Evolutionary conservation across 2,888 invertebrate species (phyloP).

Genomic region (Cabera pusaria): DNA sequence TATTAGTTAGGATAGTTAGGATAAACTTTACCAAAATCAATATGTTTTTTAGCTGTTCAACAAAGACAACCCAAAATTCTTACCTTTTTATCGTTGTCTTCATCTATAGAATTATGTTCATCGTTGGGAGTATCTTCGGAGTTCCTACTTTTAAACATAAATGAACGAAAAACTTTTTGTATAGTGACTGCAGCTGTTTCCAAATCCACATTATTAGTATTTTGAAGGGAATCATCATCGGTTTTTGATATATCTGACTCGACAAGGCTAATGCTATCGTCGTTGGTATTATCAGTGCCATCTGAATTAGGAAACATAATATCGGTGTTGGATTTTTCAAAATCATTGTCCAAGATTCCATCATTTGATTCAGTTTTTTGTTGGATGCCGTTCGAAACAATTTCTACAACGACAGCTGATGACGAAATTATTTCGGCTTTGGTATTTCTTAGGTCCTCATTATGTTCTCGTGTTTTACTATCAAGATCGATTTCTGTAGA

Average conservation of each 20-base stretch:
- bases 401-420: too few relatives aligned
- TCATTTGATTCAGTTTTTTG: background rate
- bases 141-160: slow-evolving; percentile 72
- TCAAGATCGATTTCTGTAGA: slow-evolving; percentile 14
- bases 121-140: slow-evolving; percentile 64
- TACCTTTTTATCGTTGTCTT: slow-evolving; percentile 53
- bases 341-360: background rate
- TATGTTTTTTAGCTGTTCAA: too few relatives aligned
- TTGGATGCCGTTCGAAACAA: background rate
- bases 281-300: slow-evolving; percentile 27
- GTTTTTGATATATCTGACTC: slow-evolving; percentile 27
- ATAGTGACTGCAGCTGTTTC: slow-evolving; percentile 82
- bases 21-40: too few relatives aligned
- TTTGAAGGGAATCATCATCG: slow-evolving; percentile 27
- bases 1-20: slow-evolving; percentile 2
- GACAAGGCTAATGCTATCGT: slow-evolving; percentile 23
- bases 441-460: background rate
- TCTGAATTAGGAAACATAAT: slow-evolving; percentile 16
- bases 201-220: slow-evolving; percentile 64
- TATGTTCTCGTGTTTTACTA: background rate
- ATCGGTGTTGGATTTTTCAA: slow-evolving; percentile 10
- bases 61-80: too few relatives aligned
- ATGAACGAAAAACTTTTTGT: slow-evolving; percentile 80
- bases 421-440: too few relatives aligned
- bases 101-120: slow-evolving; percentile 49